phyloP scores from a whole-genome alignment of 2,797 vertebrate species.

The Danio jaintianensis region DNA sequence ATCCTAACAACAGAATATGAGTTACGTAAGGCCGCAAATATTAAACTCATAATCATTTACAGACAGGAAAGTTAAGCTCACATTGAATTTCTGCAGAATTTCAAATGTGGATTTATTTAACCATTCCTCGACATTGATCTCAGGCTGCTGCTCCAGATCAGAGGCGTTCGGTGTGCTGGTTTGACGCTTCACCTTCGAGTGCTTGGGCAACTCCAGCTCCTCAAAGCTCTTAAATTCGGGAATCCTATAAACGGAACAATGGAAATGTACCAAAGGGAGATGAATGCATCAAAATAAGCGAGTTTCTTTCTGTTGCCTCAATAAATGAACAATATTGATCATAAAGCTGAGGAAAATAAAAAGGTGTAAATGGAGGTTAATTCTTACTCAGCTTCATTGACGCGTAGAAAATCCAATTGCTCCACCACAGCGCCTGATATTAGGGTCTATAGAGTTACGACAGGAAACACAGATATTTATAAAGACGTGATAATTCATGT shows the following conservation, averaged over 20 bases:
- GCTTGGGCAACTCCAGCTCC: slow-evolving; percentile 93
- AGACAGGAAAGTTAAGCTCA: slow-evolving; percentile 71
- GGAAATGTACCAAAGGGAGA: background rate
- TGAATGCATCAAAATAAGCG: background rate
- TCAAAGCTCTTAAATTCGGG: slow-evolving; percentile 95
- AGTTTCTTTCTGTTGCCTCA: background rate
- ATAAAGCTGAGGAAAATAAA: slow-evolving; percentile 1
- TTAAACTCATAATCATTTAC: background rate
- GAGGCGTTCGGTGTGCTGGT: slow-evolving; percentile 87
- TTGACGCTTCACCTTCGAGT: slow-evolving; percentile 97
- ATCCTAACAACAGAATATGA: slow-evolving; percentile 78
- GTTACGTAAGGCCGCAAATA: background rate
- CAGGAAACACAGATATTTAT: slow-evolving; percentile 62
- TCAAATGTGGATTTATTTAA: slow-evolving; percentile 82
- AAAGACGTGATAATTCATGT: background rate
- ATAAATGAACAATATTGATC: background rate
- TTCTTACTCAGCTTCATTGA: slow-evolving; percentile 93
- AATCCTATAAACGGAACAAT: slow-evolving; percentile 75
- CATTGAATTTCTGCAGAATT: slow-evolving; percentile 91
- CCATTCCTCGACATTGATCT: slow-evolving; percentile 88
- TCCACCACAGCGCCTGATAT: slow-evolving; percentile 96
- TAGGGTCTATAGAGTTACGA: slow-evolving; percentile 83
- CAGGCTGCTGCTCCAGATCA: slow-evolving; percentile 88
- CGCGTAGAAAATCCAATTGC: slow-evolving; percentile 94
- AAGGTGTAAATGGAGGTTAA: background rate